Percentiles rank a stretch among this genome's conserved stretches.
Evolutionary conservation across 2,888 invertebrate genomes (phyloP).

Genomic region (Brenthis hecate): DNA sequence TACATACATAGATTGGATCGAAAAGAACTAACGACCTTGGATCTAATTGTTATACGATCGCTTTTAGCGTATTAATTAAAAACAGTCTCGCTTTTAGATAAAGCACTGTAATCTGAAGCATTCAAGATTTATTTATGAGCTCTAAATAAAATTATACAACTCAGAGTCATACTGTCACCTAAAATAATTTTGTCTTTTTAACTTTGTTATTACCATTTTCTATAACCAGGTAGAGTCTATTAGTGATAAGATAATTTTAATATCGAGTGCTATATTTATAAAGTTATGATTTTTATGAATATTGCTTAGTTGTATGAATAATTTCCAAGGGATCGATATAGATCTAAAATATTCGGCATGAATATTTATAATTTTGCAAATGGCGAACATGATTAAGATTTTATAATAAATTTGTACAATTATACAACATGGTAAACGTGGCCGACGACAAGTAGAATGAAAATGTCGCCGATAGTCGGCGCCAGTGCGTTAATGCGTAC

Average conservation of each 20-base stretch:
- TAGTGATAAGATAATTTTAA: too few species aligned
- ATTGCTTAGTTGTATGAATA: background rate
- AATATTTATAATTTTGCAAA: conserved; percentile 20
- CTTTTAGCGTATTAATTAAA: conserved; percentile 20
- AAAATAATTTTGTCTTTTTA: background rate
- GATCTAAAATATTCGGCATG: conserved; percentile 10
- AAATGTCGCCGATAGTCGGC: conserved; percentile 29
- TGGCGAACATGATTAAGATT: conserved; percentile 17
- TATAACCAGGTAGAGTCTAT: too few species aligned
- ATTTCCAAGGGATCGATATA: background rate
- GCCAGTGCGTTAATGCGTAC: conserved; percentile 39
- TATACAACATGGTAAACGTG: conserved; percentile 19
- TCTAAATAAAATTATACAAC: conserved; percentile 18
- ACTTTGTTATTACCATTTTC: too few species aligned
- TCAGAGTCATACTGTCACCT: background rate
- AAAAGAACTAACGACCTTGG: conserved; percentile 32
- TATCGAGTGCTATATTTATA: too few species aligned
- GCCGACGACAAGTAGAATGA: conserved; percentile 28
- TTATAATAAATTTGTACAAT: conserved; percentile 30
- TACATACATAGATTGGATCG: conserved; percentile 33
- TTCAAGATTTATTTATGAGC: conserved; percentile 18
- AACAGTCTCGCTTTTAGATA: conserved; percentile 16
- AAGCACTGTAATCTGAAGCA: conserved; percentile 13
- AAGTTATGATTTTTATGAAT: too few species aligned
- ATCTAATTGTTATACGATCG: conserved; percentile 17